Base-by-base conservation (phyloP, 2,888 invertebrate species). In the Lepidocyrtoides sp. region DNA sequence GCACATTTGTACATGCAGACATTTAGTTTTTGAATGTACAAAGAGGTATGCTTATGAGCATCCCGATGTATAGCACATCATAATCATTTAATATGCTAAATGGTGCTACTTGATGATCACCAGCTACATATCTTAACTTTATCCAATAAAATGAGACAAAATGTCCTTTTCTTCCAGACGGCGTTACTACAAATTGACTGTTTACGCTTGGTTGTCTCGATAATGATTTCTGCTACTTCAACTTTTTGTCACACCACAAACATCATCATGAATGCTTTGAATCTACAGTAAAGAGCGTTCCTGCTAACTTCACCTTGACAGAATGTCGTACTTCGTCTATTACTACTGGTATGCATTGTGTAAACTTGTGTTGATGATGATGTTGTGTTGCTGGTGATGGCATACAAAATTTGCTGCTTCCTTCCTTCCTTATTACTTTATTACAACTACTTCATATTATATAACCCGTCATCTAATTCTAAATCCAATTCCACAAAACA, bases 401-500 rank as follows among this genome's bases (percentile, higher is more conserved):
- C 60, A 26, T 23, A 23, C 4, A 26, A 60, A 60, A 60, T 10
- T 26, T 8, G 3, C 63, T 41, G 10, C 29, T 41, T 69, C 69
- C 69, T 66, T 66, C 66, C 66, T 69, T 69, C 69, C 69, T 69
- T 69, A 69, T 69, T 69, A 26, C 69, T 69, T 63, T 63, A 63
- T 63, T 69, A 32, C 51, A 17, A 1, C 51, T 12, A 17, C 17
- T 7, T 41, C 1, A n/a, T 32, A 66, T 66, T 17, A 69, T 69
- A 36, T 36, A 69, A 69, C 17, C 41, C 69, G 36, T 69, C 32
- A 69, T 41, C 36, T 36, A 69, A 69, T 41, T 32, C 41, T 41
- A 69, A 69, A 69, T 32, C 41, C 17, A 41, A 69, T 69, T 29
- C 41, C 36, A 10, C 17, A 60, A 26, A 60, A 66, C 36, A 69